Base-by-base conservation (phyloP, 2,888 invertebrate genomes). In the Empis stercorea region DNA sequence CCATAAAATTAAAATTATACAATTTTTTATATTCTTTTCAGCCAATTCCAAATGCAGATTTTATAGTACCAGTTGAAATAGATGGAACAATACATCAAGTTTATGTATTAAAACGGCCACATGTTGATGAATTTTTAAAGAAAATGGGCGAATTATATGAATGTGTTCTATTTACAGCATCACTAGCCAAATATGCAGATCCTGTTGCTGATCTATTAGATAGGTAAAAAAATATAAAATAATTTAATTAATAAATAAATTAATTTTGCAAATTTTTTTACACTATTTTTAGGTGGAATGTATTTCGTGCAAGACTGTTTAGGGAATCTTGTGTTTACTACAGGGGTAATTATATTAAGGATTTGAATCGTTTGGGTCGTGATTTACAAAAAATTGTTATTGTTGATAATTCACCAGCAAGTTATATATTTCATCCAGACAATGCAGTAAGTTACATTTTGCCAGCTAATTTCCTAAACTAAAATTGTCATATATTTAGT, bases 251-350 rank as follows among this genome's bases (percentile, higher is more conserved):
- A 14, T 10, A 14, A 42, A 43, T 36, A 16, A 32, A 27, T 27
- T 30, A 47, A 42, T 27, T 40, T 51, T n/a, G n/a, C 11, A 20
- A 15, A 2, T 47, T 47, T 46, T 17, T 45, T 32, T 34, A 36
- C 6, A 34, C n/a, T n/a, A 39, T 38, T 13, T 15, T 2, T 65
- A 86, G 87, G 74, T 94, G 95, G 92, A 91, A 89, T 64, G 95
- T 96, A 57, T 93, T 94, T 75, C 81, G 92, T 64, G 85, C 91
- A 60, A 82, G 99, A 63, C 76, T 99, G 64, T 99, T 99, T 79
- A 83, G 99, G 71, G 99, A 99, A 79, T 95, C 97, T 59, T 99
- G 99, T 76, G 97, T 97, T 71, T 99, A 95, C 79, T 94, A 99
- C 76, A 81, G 94, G 72, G 99, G 99, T 60, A 99, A 97, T 76